Conservation (phyloP, 2,113 vertebrate species). For the Siniperca knerii region DNA sequence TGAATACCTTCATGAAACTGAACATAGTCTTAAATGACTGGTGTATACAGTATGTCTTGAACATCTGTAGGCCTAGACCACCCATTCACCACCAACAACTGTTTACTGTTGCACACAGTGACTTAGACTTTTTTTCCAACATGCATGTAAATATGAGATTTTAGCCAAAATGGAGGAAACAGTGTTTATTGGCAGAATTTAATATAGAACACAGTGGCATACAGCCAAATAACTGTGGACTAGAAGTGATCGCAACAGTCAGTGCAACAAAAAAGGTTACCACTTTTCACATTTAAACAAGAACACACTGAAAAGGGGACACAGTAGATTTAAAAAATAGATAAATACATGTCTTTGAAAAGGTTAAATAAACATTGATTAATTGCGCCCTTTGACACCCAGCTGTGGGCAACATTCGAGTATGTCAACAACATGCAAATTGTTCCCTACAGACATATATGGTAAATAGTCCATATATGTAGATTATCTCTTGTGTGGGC, state of each 20-base stretch:
- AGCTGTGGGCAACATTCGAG: conserved; percentile 76
- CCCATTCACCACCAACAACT: neutral
- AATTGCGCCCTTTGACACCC: conserved; percentile 71
- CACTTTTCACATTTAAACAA: conserved; percentile 57
- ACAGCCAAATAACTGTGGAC: conserved; percentile 47
- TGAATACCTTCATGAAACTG: neutral
- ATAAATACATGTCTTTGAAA: conserved; percentile 68
- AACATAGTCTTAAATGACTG: neutral
- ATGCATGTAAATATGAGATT: conserved; percentile 11
- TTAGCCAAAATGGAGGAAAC: conserved; percentile 50
- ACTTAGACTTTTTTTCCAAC: neutral
- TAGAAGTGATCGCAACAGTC: conserved; percentile 59
- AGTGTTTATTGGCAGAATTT: conserved; percentile 72
- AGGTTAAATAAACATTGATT: conserved; percentile 65
- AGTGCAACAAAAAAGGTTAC: conserved; percentile 62
- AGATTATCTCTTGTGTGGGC: conserved; percentile 28
- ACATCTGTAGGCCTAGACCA: neutral
- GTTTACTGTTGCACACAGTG: neutral
- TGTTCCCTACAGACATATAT: conserved; percentile 36
- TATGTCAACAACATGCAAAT: conserved; percentile 81
- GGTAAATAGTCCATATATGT: conserved; percentile 18
- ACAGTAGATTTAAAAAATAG: conserved; percentile 67
- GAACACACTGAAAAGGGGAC: conserved; percentile 64
- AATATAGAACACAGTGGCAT: conserved; percentile 63
- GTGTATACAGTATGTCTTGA: neutral